A percentile compares a stretch with the other conserved stretches of the same genome.
phyloP scores from a whole-genome alignment of 1,140 invertebrate genomes.

The Arion vulgaris region DNA sequence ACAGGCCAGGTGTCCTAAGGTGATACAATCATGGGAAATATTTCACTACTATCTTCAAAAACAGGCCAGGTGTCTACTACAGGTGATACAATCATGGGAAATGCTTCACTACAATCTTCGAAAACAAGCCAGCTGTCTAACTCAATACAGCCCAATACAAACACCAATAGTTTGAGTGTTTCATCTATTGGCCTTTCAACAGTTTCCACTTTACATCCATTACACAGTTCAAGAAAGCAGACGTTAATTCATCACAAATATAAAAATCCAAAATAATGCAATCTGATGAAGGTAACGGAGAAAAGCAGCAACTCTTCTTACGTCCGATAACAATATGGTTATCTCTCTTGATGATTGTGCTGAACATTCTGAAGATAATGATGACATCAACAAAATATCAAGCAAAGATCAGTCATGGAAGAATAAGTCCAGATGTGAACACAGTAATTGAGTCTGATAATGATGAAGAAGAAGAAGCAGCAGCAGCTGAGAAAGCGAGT shows the following conservation, averaged over 20 bases:
- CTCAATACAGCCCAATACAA: background rate
- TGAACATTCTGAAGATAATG: background rate
- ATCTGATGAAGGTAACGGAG: background rate
- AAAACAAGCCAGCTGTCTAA: no score
- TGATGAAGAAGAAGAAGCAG: no score
- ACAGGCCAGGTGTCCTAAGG: background rate
- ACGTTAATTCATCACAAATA: background rate
- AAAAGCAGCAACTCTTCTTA: background rate
- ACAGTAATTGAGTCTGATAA: no score
- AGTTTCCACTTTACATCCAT: background rate
- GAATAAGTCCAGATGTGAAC: no score
- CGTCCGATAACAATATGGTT: background rate
- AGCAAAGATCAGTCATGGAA: no score
- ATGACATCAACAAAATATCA: background rate
- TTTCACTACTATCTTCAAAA: no score
- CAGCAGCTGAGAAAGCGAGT: background rate
- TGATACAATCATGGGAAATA: no score
- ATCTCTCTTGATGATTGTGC: conserved; percentile 6
- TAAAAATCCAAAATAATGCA: background rate
- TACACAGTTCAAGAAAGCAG: background rate
- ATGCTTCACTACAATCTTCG: no score
- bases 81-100: no score
- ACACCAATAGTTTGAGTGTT: background rate
- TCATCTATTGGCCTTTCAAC: background rate
- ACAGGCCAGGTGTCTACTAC: no score